phyloP scores from a whole-genome alignment of 2,797 vertebrate genomes.

The Neosilurus mollespiculum region DNA sequence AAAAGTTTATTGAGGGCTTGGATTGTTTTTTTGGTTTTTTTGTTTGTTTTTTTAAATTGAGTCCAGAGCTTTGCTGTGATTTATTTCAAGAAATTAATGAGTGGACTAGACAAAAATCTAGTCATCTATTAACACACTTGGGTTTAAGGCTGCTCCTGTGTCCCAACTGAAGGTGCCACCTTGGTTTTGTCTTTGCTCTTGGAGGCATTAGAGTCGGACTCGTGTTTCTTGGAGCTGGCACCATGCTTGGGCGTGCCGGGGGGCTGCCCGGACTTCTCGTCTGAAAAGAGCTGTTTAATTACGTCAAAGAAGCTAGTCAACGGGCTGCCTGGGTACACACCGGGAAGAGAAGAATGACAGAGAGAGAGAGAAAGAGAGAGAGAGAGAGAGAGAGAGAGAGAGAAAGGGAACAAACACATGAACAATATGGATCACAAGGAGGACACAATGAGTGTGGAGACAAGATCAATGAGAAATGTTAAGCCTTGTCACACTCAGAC shows the following conservation, averaged over 20 bases:
- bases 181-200: slow-evolving; percentile 92
- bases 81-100: slow-evolving; percentile 19
- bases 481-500: slow-evolving; percentile 56
- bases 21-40: not conserved
- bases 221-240: slow-evolving; percentile 83
- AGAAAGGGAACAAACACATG: slow-evolving; percentile 75
- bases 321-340: slow-evolving; percentile 94
- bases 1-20: slow-evolving; percentile 32
- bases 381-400: slow-evolving; percentile 73
- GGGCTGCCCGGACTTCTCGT: slow-evolving; percentile 97
- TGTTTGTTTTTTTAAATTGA: no score
- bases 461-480: slow-evolving; percentile 67
- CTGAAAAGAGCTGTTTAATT: slow-evolving; percentile 99
- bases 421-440: slow-evolving; percentile 72
- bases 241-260: slow-evolving; percentile 91
- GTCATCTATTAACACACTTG: slow-evolving; percentile 29
- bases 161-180: slow-evolving; percentile 85
- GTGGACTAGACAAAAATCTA: slow-evolving; percentile 34
- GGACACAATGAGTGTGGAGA: slow-evolving; percentile 59
- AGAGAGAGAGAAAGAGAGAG: slow-evolving; percentile 72
- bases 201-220: slow-evolving; percentile 88
- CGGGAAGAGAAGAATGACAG: slow-evolving; percentile 70
- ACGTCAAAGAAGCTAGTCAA: slow-evolving; percentile 99
- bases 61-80: slow-evolving; percentile 29
- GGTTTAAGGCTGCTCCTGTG: slow-evolving; percentile 88